Conservation (phyloP, 2,113 vertebrate genomes). For the Anhinga rufa region DNA sequence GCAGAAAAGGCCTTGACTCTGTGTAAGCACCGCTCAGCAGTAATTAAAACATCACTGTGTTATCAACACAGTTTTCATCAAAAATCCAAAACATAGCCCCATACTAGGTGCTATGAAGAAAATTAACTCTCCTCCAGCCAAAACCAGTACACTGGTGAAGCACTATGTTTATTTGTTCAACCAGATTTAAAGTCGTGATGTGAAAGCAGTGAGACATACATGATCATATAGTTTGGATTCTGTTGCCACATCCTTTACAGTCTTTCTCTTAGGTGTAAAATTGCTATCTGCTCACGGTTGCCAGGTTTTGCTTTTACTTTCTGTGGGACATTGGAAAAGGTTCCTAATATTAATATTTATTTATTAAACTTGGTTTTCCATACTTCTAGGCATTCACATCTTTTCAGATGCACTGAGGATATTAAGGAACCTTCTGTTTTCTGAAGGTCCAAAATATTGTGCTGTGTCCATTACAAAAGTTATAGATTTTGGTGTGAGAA, state of each 20-base stretch:
- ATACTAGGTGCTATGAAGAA: neutral
- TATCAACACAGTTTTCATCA: neutral
- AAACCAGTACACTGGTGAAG: neutral
- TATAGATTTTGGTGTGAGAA: neutral
- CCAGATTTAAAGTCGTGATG: neutral
- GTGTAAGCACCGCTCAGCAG: neutral
- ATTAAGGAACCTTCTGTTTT: neutral
- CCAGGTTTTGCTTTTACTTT: neutral
- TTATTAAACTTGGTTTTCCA: neutral
- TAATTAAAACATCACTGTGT: neutral
- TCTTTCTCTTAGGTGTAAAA: neutral
- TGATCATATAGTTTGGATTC: neutral
- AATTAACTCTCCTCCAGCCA: neutral
- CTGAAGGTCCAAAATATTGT: neutral
- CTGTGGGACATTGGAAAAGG: neutral
- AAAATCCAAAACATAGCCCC: neutral
- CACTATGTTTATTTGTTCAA: neutral
- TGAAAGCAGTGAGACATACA: neutral
- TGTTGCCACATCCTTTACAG: neutral
- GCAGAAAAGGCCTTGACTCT: neutral
- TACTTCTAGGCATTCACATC: neutral
- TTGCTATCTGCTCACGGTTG: neutral
- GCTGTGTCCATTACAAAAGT: neutral
- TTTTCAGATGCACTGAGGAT: neutral
- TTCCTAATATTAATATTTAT: neutral